Evolutionary conservation across 1,140 invertebrate genomes (phyloP).

Genomic region (Bombus sibiricus): DNA sequence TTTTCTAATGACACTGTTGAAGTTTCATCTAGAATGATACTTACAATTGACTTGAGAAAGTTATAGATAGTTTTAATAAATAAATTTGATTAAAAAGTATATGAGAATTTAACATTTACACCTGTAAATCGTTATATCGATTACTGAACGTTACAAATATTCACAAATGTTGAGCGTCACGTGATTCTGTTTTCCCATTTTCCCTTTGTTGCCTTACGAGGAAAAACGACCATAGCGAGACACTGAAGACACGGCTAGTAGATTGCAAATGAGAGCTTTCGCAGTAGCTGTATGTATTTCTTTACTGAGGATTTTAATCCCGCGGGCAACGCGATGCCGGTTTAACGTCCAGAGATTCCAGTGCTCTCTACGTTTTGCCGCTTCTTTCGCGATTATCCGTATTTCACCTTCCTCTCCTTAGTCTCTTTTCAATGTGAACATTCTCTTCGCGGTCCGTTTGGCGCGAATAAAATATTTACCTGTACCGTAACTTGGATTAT

Average conservation of each 20-base stretch:
- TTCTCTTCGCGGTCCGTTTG: conserved; percentile 9
- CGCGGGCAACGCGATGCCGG: conserved; percentile 71
- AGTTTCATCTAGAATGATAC: too few species aligned
- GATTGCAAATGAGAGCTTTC: conserved; percentile 77
- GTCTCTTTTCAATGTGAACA: conserved; percentile 18
- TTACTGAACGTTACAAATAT: not conserved
- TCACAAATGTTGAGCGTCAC: too few species aligned
- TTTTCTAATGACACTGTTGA: too few species aligned
- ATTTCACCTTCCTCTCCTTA: conserved; percentile 28
- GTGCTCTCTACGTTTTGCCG: conserved; percentile 42
- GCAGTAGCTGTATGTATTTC: conserved; percentile 74
- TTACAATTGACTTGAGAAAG: too few species aligned
- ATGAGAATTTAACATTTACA: too few species aligned
- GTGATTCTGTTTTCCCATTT: conserved; percentile 15
- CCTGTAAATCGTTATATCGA: not conserved
- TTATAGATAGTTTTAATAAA: too few species aligned
- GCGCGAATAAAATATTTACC: conserved; percentile 29
- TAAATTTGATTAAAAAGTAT: too few species aligned
- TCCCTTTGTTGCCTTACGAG: conserved; percentile 3
- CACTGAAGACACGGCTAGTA: conserved; percentile 40
- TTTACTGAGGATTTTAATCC: conserved; percentile 76
- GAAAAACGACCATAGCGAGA: conserved; percentile 36
- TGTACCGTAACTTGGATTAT: conserved; percentile 24
- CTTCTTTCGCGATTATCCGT: conserved; percentile 9
- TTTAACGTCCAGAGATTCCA: conserved; percentile 56